These are phyloP conservation scores for Drepana falcataria DNA, from an alignment of 2,888 invertebrate genomes.

Conservation along the genomic window DNA sequence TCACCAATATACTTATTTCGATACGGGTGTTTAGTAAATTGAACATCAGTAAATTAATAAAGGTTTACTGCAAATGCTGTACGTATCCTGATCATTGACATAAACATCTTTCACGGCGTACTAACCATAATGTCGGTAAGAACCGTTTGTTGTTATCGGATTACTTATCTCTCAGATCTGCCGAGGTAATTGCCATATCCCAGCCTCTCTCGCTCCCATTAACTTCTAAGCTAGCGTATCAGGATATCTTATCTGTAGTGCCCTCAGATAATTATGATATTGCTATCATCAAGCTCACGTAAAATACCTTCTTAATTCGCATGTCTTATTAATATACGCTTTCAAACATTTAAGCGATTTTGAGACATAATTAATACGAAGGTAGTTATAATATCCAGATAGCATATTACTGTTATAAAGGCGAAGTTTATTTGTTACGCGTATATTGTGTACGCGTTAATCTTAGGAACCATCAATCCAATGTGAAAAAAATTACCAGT, in stretches of 20 bases:
- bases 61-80: background rate
- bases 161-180: conserved; percentile 27
- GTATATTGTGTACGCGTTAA: no score
- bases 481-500: background rate
- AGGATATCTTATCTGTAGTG: conserved; percentile 11
- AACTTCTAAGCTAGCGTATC: conserved; percentile 23
- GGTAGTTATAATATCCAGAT: background rate
- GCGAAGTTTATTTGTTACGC: no score
- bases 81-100: background rate
- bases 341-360: background rate
- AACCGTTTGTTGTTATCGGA: conserved; percentile 19
- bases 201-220: conserved; percentile 13
- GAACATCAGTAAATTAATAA: no score
- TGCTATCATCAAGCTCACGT: background rate
- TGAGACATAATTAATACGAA: background rate
- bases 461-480: background rate
- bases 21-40: no score
- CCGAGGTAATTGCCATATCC: conserved; percentile 32
- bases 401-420: background rate
- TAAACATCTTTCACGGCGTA: conserved; percentile 24
- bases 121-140: conserved; percentile 17
- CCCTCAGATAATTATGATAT: background rate
- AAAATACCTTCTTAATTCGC: background rate
- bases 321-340: background rate
- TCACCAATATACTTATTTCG: no score